Conservation (phyloP, 2,113 vertebrate species). For the Pelecanus crispus region DNA sequence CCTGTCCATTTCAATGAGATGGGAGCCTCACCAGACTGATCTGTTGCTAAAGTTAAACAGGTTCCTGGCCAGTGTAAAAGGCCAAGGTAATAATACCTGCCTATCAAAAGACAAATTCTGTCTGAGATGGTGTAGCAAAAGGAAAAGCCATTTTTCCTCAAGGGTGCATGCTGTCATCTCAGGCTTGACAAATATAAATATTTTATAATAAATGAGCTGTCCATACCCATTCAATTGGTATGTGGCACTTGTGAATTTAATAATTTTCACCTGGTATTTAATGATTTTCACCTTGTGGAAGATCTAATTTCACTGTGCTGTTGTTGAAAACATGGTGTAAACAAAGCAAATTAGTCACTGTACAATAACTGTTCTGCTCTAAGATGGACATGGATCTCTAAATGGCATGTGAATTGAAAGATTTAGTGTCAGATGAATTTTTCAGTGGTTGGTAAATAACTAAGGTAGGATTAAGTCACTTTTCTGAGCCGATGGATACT, state of each 20-base stretch:
- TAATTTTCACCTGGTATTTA: background rate
- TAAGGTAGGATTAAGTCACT: background rate
- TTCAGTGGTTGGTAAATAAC: background rate
- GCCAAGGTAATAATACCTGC: conserved; percentile 34
- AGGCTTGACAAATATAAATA: conserved; percentile 25
- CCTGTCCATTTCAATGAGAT: background rate
- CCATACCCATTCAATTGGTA: background rate
- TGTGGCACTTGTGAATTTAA: background rate
- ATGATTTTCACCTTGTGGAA: background rate
- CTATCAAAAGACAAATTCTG: conserved; percentile 48
- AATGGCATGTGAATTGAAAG: background rate
- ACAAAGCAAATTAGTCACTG: background rate
- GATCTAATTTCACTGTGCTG: background rate
- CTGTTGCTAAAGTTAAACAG: background rate
- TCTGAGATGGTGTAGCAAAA: background rate
- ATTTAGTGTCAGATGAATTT: background rate
- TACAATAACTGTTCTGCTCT: background rate
- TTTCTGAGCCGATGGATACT: background rate
- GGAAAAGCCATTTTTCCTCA: background rate
- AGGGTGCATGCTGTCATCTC: background rate
- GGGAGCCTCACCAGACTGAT: background rate
- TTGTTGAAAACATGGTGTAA: background rate
- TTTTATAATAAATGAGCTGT: conserved; percentile 46
- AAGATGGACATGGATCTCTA: background rate
- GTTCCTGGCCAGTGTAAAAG: background rate